phyloP scores from a whole-genome alignment of 2,113 vertebrate genomes.

The Aptenodytes patagonicus region DNA sequence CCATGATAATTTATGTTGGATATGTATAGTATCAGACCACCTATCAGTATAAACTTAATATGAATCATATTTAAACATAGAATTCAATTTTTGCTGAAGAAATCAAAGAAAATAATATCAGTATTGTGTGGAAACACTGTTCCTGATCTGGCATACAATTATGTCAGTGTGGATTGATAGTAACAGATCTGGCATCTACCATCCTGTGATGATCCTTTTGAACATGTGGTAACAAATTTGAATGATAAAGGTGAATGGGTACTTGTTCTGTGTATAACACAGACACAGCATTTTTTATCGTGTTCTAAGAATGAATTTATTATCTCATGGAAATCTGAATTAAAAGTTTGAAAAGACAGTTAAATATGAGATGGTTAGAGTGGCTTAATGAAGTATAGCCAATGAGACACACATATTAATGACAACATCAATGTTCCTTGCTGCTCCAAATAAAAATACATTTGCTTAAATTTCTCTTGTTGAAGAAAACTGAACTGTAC shows the following conservation, averaged over 20 bases:
- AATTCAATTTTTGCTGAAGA: not conserved
- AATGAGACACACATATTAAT: not conserved
- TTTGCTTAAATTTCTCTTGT: not conserved
- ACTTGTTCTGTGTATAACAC: not conserved
- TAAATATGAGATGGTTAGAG: not conserved
- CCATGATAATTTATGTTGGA: not conserved
- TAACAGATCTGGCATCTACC: not conserved
- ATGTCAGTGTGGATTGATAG: not conserved
- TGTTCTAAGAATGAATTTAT: not conserved
- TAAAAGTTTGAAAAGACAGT: not conserved
- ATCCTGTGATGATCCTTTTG: not conserved
- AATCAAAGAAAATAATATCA: not conserved
- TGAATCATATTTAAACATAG: not conserved
- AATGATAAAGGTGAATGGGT: not conserved
- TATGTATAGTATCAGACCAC: not conserved
- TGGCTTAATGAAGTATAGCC: not conserved
- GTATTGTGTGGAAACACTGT: not conserved
- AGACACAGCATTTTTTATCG: not conserved
- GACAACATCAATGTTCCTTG: not conserved
- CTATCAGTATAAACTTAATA: not conserved
- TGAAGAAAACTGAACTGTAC: not conserved
- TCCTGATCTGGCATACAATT: not conserved
- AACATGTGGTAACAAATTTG: not conserved
- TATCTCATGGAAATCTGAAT: not conserved
- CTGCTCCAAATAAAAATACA: not conserved